Conservation (phyloP, 2,888 invertebrate species). For the Habroteleia sp. region DNA sequence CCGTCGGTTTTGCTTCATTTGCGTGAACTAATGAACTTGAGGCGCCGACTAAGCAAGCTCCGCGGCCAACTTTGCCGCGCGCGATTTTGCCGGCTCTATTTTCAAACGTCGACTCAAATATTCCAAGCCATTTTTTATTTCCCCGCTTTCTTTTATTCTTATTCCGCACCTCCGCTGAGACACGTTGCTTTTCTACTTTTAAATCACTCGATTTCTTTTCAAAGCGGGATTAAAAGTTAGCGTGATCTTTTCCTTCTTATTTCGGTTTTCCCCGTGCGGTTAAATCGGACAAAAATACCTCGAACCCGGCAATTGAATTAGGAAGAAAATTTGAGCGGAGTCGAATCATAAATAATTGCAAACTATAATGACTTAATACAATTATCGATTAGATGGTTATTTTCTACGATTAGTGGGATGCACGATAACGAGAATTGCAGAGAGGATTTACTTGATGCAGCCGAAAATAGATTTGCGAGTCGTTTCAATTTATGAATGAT, state of each 20-base stretch:
- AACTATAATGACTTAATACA: slow-evolving; percentile 28
- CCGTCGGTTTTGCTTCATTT: slow-evolving; percentile 68
- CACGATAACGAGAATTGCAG: no score
- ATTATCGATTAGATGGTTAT: slow-evolving; percentile 5
- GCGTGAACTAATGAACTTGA: slow-evolving; percentile 67
- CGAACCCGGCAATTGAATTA: slow-evolving; percentile 21
- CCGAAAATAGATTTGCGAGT: no score
- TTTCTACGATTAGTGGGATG: no score
- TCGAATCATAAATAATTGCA: slow-evolving; percentile 29
- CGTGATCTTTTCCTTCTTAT: slow-evolving; percentile 13
- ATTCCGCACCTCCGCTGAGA: slow-evolving; percentile 11
- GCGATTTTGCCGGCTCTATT: slow-evolving; percentile 42
- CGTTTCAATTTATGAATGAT: no score
- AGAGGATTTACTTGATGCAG: no score
- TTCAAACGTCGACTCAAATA: slow-evolving; percentile 44
- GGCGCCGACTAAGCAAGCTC: slow-evolving; percentile 52
- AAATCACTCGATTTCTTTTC: slow-evolving; percentile 51
- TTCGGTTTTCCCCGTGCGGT: slow-evolving; percentile 15
- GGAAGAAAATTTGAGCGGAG: slow-evolving; percentile 4
- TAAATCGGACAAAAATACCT: slow-evolving; percentile 35
- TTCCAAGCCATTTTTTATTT: slow-evolving; percentile 26
- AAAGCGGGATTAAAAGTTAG: slow-evolving; percentile 35
- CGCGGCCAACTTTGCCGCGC: slow-evolving; percentile 42
- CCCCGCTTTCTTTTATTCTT: slow-evolving; percentile 27
- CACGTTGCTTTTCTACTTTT: slow-evolving; percentile 38